Evolutionary conservation across 2,797 vertebrate genomes (phyloP).

Genomic region (Numenius phaeopus): DNA sequence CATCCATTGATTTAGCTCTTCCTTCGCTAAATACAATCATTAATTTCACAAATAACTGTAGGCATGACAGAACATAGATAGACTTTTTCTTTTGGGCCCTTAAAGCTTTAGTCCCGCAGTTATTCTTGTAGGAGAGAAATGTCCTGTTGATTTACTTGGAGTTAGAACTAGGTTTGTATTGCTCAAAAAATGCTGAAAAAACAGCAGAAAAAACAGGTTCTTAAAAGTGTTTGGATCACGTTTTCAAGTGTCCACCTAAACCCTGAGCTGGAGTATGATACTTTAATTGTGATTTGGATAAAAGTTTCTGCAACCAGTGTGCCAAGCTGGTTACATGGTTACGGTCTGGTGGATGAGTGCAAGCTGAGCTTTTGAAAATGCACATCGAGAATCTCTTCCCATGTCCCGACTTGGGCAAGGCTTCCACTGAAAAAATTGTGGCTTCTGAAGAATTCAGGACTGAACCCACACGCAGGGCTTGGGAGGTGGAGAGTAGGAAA

Average conservation of each 20-base stretch:
- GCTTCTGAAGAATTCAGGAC: background rate
- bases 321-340: background rate
- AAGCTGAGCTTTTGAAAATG: background rate
- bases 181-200: slow-evolving; percentile 36
- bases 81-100: slow-evolving; percentile 28
- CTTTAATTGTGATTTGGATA: background rate
- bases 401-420: background rate
- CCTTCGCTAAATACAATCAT: background rate
- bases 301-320: background rate
- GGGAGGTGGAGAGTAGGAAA: slow-evolving; percentile 24
- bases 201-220: accelerated
- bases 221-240: background rate
- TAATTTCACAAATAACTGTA: slow-evolving; percentile 26
- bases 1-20: background rate
- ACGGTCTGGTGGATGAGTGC: background rate
- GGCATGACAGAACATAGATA: slow-evolving; percentile 33
- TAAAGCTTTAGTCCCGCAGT: slow-evolving; percentile 13
- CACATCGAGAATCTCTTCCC: background rate
- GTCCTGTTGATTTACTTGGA: background rate
- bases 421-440: background rate
- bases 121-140: background rate
- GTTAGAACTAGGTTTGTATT: background rate
- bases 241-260: background rate
- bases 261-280: background rate
- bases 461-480: background rate